Evolutionary conservation across 64 coral and sea anemone genomes (phyloP), one percentile per base, ranked within the genome.

Genomic region (Actinia tenebrosa): DNA sequence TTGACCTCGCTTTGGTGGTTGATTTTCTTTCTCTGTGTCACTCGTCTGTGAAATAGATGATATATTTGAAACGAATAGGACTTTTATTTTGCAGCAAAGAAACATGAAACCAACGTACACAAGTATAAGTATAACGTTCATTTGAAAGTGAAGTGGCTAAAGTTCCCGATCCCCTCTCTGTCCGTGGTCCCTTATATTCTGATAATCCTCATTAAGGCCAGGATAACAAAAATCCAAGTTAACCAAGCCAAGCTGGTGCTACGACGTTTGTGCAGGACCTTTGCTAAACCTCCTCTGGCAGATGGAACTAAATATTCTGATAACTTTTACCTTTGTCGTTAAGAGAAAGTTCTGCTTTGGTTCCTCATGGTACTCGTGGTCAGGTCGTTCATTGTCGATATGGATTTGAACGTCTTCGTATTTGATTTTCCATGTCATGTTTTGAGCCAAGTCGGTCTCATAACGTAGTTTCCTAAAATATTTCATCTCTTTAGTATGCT

Each of bases 341-440:
- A 75, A 30, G 27, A 53, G 79, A 53, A 50, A 81, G 13, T 81
- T 81, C 15, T 44, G 79, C 17, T 81, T 81, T 45, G 79, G 42
- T 50, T 81, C 79, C 3, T 81, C 79, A 42, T 26, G 11, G 25
- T 42, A 75, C 14, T 81, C 43, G 22, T 37, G 30, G 30, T 50
- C 22, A 50, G 42, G 44, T 7, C 17, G 5, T 50, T 81, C 79
- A 3, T 81, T 53, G 17, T 81, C 79, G 6, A 50, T 81, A 1
- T 59, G 72, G 53, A 95, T 88, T 17, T 95, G 58, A 56, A 95
- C 55, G 53, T 95, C 94, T 83, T 91, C 94, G 86, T 77, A 95
- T 62, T 86, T 91, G 6, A 95, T 91, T 91, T 95, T 95, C 94
- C 94, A 95, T 6, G 94, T 88, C 77, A 86, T 85, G 80, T 95